Base-by-base conservation (phyloP, 2,113 vertebrate genomes). In the Rhinolophus sinicus region DNA sequence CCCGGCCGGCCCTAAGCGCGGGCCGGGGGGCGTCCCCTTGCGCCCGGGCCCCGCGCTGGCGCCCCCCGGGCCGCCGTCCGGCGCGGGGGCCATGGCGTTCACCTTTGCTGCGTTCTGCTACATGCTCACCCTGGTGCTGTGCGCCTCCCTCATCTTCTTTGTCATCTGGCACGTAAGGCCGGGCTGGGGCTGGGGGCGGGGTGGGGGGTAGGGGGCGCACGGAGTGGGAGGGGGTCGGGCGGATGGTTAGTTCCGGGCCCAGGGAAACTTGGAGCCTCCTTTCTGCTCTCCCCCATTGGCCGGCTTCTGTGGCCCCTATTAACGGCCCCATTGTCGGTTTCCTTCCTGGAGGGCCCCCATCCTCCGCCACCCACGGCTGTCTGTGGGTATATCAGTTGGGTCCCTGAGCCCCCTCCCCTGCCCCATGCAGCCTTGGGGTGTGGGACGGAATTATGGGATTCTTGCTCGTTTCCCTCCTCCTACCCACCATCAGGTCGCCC, bases 101-200 rank as follows among this genome's bases (percentile, higher is more conserved):
- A 99, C 99, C 98, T 99, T 99, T 96, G 99, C 99, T 96, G 99
- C 99, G 98, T 99, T 99, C 98, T 99, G 99, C 99, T 99, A 99
- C 99, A 99, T 99, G 99, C 99, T 99, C 94, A 99, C 99, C 90
- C 98, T 99, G 97, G 99, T 99, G 96, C 97, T 99, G 97, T 99
- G 99, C 90, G 99, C 99, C 62, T 99, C 99, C 35, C 99, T 99
- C 98, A 99, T 99, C 99, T 99, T 99, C 98, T 99, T 99, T 97
- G 99, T 99, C 98, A 99, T 99, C 97, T 99, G 99, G 99, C 99
- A 99, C 98, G 99, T 99, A 98, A 99, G 99, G 98, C 52, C 88
- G 90, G 96, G 93, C 77, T 72, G 95, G 58, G 93, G 76, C 85
- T 91, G 92, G 94, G 96, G 86, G 52, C 47, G 47, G 97, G 92